These are phyloP conservation scores for Trichechus manatus DNA, from an alignment of 2,113 vertebrate species.

Conservation along the genomic window DNA sequence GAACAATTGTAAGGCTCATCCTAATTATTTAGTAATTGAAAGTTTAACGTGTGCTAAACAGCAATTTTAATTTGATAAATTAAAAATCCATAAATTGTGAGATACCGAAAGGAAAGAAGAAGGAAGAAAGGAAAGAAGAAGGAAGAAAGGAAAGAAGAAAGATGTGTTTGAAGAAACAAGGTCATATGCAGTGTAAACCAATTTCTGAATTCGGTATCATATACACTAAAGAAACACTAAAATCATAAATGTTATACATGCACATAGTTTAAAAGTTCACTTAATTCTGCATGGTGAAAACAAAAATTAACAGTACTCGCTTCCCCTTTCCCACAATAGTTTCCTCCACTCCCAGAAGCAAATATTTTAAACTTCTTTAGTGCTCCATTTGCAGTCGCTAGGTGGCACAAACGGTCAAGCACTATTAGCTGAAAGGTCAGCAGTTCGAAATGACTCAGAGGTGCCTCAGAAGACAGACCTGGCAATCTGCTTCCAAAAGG, in stretches of 20 bases:
- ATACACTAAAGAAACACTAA: background rate
- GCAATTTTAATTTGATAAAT: conserved; percentile 10
- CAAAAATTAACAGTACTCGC: background rate
- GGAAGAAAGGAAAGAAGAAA: background rate
- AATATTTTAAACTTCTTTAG: background rate
- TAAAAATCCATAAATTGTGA: background rate
- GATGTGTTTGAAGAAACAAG: background rate
- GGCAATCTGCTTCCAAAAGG: too few relatives aligned
- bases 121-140: too few relatives aligned
- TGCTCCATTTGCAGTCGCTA: background rate
- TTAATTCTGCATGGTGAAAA: background rate
- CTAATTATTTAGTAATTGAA: background rate
- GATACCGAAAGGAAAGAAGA: too few relatives aligned
- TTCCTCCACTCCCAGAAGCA: background rate
- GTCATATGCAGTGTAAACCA: background rate
- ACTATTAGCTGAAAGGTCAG: background rate
- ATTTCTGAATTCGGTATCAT: background rate
- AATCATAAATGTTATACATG: background rate
- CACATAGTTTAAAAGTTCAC: background rate
- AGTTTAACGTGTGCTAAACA: background rate
- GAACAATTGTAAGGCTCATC: background rate
- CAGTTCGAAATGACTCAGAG: background rate
- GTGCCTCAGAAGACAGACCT: background rate
- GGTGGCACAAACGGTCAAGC: background rate
- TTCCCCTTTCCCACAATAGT: background rate